These are phyloP conservation scores for Gambusia yucatana DNA, from an alignment of 2,797 vertebrate genomes.

Conservation along the genomic window DNA sequence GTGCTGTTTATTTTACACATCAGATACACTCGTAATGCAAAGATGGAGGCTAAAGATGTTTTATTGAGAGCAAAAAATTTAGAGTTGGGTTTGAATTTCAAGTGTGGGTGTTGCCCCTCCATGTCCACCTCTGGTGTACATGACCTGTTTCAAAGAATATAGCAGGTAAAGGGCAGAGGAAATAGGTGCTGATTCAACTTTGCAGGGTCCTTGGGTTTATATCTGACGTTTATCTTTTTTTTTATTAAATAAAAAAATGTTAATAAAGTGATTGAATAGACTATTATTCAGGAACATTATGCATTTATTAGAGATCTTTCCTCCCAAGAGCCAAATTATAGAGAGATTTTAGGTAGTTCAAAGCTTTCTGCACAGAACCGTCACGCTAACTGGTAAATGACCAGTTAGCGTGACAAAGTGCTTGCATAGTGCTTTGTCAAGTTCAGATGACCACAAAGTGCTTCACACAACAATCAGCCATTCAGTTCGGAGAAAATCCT, in stretches of 20 bases:
- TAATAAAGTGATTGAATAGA: background rate
- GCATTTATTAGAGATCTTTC: background rate
- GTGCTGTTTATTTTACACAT: background rate
- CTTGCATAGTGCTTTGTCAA: too few species aligned
- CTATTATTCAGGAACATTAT: background rate
- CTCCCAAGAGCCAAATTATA: background rate
- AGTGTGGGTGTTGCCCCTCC: background rate
- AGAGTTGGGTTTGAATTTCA: background rate
- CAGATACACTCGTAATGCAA: background rate
- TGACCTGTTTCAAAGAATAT: background rate
- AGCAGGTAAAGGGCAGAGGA: background rate
- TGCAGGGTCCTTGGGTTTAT: background rate
- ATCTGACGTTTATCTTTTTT: background rate
- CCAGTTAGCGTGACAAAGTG: too few species aligned
- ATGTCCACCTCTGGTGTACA: background rate
- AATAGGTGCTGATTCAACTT: background rate
- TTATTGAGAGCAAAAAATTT: background rate
- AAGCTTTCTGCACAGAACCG: background rate
- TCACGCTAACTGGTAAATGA: too few species aligned
- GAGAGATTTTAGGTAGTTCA: background rate
- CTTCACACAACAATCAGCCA: background rate
- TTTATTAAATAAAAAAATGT: too few species aligned
- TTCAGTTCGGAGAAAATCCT: background rate
- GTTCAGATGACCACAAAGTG: too few species aligned
- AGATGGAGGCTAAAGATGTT: background rate